Conservation (phyloP, 2,797 vertebrate species). For the Peromyscus melanophrys region DNA sequence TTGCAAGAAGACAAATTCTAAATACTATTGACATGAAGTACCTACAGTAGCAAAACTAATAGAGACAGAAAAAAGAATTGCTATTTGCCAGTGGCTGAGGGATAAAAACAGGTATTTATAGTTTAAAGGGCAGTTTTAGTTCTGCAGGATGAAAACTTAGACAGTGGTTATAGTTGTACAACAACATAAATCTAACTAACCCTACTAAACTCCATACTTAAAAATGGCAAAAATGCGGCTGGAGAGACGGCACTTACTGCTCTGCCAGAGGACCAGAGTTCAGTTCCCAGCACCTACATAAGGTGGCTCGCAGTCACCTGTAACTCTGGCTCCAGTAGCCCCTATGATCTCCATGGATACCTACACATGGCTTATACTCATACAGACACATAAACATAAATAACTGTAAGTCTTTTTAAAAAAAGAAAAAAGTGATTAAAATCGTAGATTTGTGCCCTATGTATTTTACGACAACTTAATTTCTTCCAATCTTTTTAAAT, state of each 20-base stretch:
- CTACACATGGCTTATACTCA: neutral
- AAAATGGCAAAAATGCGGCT: neutral
- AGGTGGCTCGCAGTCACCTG: neutral
- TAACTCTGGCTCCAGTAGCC: neutral
- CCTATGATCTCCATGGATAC: neutral
- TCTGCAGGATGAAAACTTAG: neutral
- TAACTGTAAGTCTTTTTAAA: neutral
- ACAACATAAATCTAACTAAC: neutral
- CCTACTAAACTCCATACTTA: neutral
- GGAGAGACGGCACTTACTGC: neutral
- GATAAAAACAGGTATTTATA: neutral
- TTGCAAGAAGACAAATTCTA: neutral
- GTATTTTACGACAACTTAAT: conserved; percentile 5
- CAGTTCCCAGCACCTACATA: neutral
- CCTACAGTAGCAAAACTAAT: neutral
- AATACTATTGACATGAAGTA: neutral
- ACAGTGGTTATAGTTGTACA: neutral
- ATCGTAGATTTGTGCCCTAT: neutral
- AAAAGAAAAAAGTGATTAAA: neutral
- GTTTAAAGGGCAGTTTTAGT: neutral
- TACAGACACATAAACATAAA: neutral
- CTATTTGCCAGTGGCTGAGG: neutral
- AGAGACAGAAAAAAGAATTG: neutral
- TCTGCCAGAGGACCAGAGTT: neutral
- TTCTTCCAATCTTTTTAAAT: neutral